A percentile compares a stretch with the other conserved stretches of the same genome.
Evolutionary conservation across 1,140 invertebrate genomes (phyloP).

Genomic region (Panulirus ornatus): DNA sequence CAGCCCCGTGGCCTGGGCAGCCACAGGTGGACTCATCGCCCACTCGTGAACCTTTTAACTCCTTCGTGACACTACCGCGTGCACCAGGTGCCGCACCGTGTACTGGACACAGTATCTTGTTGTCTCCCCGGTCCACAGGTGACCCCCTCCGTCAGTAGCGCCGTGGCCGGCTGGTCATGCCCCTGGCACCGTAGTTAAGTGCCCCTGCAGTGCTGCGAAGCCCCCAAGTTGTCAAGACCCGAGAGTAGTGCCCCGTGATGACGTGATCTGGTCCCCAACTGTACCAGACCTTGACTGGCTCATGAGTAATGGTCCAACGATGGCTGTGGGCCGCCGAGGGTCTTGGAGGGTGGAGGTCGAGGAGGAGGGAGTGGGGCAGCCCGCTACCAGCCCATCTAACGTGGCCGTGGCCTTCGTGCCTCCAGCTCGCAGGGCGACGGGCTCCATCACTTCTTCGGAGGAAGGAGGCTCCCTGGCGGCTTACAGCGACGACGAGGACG

Average conservation of each 20-base stretch:
- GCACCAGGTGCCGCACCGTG: neutral
- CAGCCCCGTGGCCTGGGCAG: neutral
- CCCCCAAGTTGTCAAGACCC: neutral
- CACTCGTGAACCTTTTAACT: neutral
- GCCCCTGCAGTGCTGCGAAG: neutral
- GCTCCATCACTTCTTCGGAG: constrained; percentile 62
- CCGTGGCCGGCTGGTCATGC: neutral
- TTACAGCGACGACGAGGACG: constrained; percentile 69
- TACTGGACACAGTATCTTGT: neutral
- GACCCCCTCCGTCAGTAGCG: neutral
- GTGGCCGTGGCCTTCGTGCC: constrained; percentile 67
- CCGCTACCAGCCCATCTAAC: constrained; percentile 25
- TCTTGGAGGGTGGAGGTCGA: constrained; percentile 67
- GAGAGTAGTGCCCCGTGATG: constrained; percentile 12
- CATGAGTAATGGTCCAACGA: constrained; percentile 71
- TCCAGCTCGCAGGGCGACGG: constrained; percentile 39
- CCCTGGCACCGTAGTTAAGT: neutral
- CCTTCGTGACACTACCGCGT: neutral
- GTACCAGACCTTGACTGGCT: constrained; percentile 41
- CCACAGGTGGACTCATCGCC: neutral
- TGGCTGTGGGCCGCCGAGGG: constrained; percentile 68
- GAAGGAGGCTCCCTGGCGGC: constrained; percentile 66
- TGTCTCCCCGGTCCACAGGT: neutral
- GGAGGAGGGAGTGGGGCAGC: constrained; percentile 56
- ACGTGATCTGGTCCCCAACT: constrained; percentile 44